phyloP scores from a whole-genome alignment of 2,113 vertebrate genomes.

The Nerophis lumbriciformis region DNA sequence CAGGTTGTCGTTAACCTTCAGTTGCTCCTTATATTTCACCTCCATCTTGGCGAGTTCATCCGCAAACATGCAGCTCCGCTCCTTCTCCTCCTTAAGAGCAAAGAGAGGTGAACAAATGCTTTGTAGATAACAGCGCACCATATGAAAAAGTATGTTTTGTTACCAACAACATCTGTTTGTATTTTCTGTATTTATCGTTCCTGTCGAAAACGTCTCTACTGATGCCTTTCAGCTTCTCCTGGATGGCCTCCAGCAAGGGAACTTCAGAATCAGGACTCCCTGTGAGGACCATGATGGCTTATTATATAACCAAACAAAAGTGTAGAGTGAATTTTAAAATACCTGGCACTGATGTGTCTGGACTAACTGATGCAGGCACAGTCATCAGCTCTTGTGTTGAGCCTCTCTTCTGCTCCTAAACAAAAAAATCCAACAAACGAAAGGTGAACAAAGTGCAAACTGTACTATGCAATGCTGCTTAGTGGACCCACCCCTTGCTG shows the following conservation, averaged over 20 bases:
- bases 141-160: constrained; percentile 40
- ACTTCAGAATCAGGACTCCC: constrained; percentile 78
- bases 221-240: constrained; percentile 85
- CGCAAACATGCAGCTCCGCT: constrained; percentile 83
- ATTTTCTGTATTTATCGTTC: constrained; percentile 91
- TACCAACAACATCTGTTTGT: constrained; percentile 89
- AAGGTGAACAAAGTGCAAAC: too few species aligned
- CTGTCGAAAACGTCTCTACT: constrained; percentile 86
- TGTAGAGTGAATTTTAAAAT: background rate
- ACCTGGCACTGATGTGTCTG: constrained; percentile 73
- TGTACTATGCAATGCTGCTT: too few species aligned
- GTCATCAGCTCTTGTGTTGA: constrained; percentile 53
- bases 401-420: constrained; percentile 63
- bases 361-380: constrained; percentile 62
- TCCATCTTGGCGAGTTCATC: constrained; percentile 91
- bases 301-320: background rate
- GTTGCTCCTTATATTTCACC: constrained; percentile 90
- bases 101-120: background rate
- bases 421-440: background rate
- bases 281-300: constrained; percentile 43
- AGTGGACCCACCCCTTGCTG: constrained; percentile 81
- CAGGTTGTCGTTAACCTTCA: constrained; percentile 82
- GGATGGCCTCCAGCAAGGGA: constrained; percentile 79
- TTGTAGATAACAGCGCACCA: background rate
- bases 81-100: constrained; percentile 84